These are phyloP conservation scores for Heterocephalus glaber DNA, from an alignment of 2,113 vertebrate genomes.

Conservation along the genomic window DNA sequence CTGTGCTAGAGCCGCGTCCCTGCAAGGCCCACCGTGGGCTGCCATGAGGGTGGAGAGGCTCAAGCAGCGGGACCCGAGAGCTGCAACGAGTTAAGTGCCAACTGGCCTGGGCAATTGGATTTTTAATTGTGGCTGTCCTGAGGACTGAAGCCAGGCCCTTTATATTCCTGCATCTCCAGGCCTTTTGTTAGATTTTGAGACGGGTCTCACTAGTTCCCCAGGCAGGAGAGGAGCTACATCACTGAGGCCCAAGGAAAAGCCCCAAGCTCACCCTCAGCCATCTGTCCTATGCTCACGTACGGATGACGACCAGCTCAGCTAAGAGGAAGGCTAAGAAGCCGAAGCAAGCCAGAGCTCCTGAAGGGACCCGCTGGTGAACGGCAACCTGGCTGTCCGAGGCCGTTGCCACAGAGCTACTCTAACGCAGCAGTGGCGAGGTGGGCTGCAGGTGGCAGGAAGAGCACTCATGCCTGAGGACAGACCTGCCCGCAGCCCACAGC, in stretches of 20 bases:
- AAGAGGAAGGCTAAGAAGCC: fast-evolving
- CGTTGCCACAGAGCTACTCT: neutral
- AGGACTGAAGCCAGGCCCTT: too few relatives aligned
- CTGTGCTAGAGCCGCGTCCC: neutral
- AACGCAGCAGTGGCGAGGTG: too few relatives aligned
- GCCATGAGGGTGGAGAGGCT: neutral
- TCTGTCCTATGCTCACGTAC: neutral
- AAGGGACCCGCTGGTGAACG: fast-evolving
- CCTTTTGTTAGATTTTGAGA: neutral
- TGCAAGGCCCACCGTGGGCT: neutral
- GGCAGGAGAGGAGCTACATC: fast-evolving
- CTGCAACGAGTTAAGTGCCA: neutral
- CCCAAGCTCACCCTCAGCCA: neutral
- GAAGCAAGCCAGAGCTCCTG: too few relatives aligned
- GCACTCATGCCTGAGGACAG: fast-evolving
- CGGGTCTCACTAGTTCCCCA: too few relatives aligned
- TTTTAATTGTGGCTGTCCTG: neutral
- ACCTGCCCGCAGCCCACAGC: neutral
- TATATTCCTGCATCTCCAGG: neutral
- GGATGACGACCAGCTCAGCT: neutral
- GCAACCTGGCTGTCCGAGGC: fast-evolving
- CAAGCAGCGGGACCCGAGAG: neutral
- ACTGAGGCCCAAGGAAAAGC: neutral
- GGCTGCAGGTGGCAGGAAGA: neutral
- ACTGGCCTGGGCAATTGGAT: neutral